Percentiles rank a stretch among this genome's conserved stretches.
phyloP scores from a whole-genome alignment of 1,140 invertebrate species.

The Diachasma alloeum region DNA sequence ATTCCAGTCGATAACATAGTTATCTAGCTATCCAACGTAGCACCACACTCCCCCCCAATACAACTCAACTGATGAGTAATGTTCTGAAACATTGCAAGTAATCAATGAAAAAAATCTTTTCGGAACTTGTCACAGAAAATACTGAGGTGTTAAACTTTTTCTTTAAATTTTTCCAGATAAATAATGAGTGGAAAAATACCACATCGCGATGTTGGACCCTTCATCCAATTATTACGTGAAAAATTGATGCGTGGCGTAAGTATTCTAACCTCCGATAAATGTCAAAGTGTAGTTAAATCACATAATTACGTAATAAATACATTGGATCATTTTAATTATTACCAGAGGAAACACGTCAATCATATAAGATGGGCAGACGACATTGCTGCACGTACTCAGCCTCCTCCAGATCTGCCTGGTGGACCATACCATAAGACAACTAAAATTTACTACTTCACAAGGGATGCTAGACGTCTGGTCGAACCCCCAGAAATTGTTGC shows the following conservation, averaged over 20 bases:
- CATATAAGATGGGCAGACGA: conserved; percentile 70
- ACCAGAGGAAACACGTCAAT: conserved; percentile 7
- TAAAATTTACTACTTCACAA: conserved; percentile 80
- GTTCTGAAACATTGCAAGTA: too few species aligned
- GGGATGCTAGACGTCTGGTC: conserved; percentile 80
- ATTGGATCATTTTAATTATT: not conserved
- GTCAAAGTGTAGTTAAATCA: not conserved
- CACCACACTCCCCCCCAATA: too few species aligned
- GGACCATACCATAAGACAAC: conserved; percentile 77
- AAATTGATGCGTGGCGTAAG: conserved; percentile 13
- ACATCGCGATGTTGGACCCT: conserved; percentile 24
- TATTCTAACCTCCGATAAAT: not conserved
- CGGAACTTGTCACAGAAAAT: too few species aligned
- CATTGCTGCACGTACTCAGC: conserved; percentile 75
- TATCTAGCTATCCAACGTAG: too few species aligned
- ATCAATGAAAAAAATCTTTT: too few species aligned
- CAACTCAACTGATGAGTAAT: too few species aligned
- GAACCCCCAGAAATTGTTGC: conserved; percentile 71
- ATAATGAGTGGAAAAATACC: conserved; percentile 22
- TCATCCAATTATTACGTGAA: not conserved
- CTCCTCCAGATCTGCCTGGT: conserved; percentile 77
- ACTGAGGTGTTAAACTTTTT: too few species aligned
- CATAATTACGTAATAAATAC: conserved; percentile 10
- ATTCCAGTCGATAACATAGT: too few species aligned
- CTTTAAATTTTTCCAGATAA: not conserved